A percentile compares a stretch with the other conserved stretches of the same genome.
Conservation (phyloP, 2,797 vertebrate species). For the Carduelis carduelis region DNA sequence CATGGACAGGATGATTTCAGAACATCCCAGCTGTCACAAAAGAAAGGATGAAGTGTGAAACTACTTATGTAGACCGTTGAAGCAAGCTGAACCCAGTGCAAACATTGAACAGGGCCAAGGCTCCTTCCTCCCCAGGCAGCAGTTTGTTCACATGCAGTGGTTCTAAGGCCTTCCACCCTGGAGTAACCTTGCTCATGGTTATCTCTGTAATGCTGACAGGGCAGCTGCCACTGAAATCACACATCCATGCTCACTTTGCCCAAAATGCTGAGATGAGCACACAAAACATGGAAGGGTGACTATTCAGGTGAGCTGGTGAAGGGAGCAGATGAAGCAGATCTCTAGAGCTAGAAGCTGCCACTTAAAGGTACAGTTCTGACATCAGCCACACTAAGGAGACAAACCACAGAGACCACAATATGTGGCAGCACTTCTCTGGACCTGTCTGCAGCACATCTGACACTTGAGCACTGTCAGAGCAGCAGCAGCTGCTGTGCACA, state of each 20-base stretch:
- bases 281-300: background rate
- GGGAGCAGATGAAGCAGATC: background rate
- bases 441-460: background rate
- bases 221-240: background rate
- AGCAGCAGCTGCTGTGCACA: background rate
- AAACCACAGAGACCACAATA: background rate
- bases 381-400: background rate
- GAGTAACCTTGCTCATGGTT: background rate
- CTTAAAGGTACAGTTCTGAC: background rate
- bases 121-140: background rate
- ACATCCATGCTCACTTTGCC: background rate
- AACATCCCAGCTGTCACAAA: background rate
- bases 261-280: background rate
- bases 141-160: background rate
- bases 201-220: background rate
- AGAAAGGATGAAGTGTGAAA: background rate
- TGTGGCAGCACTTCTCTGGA: background rate
- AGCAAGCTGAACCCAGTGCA: background rate
- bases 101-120: background rate
- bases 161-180: background rate
- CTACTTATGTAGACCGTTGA: background rate
- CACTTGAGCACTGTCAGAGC: background rate
- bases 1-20: background rate
- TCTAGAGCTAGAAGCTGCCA: background rate
- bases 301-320: background rate